Conservation (phyloP, 2,888 invertebrate species). For the Luffia ferchaultella region DNA sequence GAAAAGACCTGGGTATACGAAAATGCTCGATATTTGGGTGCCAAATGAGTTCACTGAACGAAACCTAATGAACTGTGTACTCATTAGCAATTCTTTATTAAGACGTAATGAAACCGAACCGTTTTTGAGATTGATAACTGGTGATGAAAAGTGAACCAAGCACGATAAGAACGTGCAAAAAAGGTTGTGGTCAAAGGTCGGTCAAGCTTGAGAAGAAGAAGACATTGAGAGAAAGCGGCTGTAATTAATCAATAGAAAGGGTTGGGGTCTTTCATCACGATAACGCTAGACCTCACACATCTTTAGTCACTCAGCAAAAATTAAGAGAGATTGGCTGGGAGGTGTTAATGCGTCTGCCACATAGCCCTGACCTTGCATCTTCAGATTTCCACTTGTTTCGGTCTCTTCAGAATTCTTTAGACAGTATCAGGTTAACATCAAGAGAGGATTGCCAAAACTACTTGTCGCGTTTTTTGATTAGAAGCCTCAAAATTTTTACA, state of each 20-base stretch:
- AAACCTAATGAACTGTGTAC: not conserved
- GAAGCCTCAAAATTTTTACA: constrained; percentile 13
- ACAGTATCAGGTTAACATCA: not conserved
- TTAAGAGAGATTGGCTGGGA: constrained; percentile 12
- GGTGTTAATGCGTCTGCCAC: constrained; percentile 11
- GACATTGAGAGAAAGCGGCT: too few relatives aligned
- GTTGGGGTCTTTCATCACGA: constrained; percentile 1
- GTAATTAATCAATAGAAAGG: constrained; percentile 10
- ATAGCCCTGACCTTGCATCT: constrained; percentile 12
- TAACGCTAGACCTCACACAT: constrained; percentile 5
- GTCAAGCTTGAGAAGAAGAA: not conserved
- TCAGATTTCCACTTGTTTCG: constrained; percentile 11
- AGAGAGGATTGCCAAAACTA: constrained; percentile 3
- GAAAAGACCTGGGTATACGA: not conserved
- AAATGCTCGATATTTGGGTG: not conserved
- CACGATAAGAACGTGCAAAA: not conserved
- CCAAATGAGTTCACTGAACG: not conserved
- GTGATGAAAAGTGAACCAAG: not conserved
- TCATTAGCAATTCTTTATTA: not conserved
- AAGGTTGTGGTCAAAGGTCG: not conserved
- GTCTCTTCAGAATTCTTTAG: constrained; percentile 3
- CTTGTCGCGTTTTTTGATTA: constrained; percentile 7
- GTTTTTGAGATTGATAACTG: not conserved
- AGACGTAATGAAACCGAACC: not conserved
- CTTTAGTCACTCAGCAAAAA: constrained; percentile 14